Base-by-base conservation (phyloP, 2,888 invertebrate genomes). In the Pristionchus exspectatus region DNA sequence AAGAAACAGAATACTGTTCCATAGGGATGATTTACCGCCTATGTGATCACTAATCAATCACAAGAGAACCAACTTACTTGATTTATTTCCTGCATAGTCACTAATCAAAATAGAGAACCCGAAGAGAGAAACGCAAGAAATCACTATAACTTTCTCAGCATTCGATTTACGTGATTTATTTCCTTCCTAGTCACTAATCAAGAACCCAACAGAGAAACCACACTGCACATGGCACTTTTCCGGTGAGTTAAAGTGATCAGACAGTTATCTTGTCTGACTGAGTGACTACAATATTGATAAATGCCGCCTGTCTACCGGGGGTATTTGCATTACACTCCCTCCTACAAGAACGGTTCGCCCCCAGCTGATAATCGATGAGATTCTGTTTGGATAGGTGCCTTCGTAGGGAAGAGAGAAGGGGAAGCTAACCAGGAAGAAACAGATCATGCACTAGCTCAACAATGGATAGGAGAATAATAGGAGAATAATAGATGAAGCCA, bases 381-480 rank as follows among this genome's bases (percentile, higher is more conserved):
- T 33, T 87, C 38, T 87, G 87, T 87, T 87, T 87, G 87, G 87
- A 69, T 63, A 87, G 87, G n/a, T 86, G 84, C n/a, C 81, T 81
- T 30, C 59, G 21, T 59, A 27, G 38, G 50, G 84, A 85, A 59
- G 56, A 84, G 84, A 84, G 84, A 27, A 56, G 56, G 30, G 16
- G 81, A 83, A 85, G 84, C 30, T 30, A 56, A 85, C 81, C 59
- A 85, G 59, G 84, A 85, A 85, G 84, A 59, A 85, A 59, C 84
- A 85, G 59, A 85, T 81, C 81, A 81, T 81, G 81, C 44, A 74
- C 74, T 38, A 38, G 14, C 38, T 24, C 21, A 74, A 74, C 33
- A 72, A 72, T 72, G 69, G 69, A 69, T 10, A 27, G 74, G 12
- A 54, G 9, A 27, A 54, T 50, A 81, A 63, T 63, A 63, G 24